phyloP scores from a whole-genome alignment of 2,888 invertebrate genomes.

The Pecten maximus region DNA sequence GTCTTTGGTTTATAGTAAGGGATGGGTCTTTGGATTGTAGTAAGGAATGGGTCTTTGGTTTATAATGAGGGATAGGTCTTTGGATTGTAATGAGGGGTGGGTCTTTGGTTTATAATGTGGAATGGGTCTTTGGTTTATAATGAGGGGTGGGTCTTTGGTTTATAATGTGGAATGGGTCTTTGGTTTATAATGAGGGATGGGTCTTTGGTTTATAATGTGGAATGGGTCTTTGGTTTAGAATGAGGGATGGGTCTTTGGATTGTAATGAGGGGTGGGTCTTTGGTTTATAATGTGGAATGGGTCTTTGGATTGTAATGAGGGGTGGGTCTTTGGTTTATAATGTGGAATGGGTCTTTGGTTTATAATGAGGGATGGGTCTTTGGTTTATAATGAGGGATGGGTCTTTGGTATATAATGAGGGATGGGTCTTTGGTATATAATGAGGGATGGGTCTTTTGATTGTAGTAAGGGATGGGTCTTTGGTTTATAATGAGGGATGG shows the following conservation, averaged over 20 bases:
- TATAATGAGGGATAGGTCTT: background rate
- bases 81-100: background rate
- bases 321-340: background rate
- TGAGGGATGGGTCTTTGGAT: background rate
- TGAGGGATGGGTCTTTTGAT: background rate
- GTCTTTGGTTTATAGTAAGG: background rate
- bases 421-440: background rate
- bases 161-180: background rate
- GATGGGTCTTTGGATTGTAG: background rate
- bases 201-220: background rate
- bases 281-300: background rate
- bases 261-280: background rate
- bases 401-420: background rate
- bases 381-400: background rate
- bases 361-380: background rate
- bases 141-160: background rate
- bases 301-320: background rate
- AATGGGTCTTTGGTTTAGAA: background rate
- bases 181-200: background rate
- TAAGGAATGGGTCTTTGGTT: background rate
- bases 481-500: background rate
- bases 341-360: background rate
- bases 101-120: background rate
- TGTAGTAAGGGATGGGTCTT: too few species aligned
- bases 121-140: background rate